Base-by-base conservation (phyloP, 2,888 invertebrate species). In the Gortyna flavago region DNA sequence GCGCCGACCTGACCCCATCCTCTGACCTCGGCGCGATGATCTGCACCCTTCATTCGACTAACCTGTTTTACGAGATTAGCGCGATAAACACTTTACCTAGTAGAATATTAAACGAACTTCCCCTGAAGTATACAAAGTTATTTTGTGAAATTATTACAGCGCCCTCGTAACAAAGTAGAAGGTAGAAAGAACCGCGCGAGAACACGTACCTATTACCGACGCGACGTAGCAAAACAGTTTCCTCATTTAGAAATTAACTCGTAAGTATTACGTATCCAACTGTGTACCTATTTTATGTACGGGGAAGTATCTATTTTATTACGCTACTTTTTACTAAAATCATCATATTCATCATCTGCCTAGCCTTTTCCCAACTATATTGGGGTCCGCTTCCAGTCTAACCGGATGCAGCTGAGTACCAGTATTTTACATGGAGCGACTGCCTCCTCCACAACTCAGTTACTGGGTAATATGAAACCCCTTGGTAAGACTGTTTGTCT, bases 21-120 rank as follows among this genome's bases (percentile, higher is more conserved):
- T 93, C 89, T 95, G 95, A 95, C 95, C 96, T 93, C 93, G 92
- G 86, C 89, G 89, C 93, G 91, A 93, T 94, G 93, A 93, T 94
- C 93, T 93, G 91, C 94, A 92, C 94, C 95, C 93, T 94, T 94
- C 93, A 92, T 93, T 93, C 92, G 90, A 90, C 92, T 93, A 95
- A 95, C 95, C 94, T 94, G 95, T 95, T 95, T 94, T 93, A 93
- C 90, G 91, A 91, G 90, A 93, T 93, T 93, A 92, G 91, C 90
- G 90, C 92, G 91, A 93, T 93, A 93, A 93, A 93, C 93, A 92
- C 91, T 92, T 91, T 89, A 90, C 91, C 91, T 92, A 91, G 92
- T 92, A 83, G 90, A 92, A 93, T 93, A 92, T 93, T 93, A 91
- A 92, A 90, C 89, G 80, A 89, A 90, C 88, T 89, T 90, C 87